Conservation (phyloP, 2,888 invertebrate genomes). For the Clunio marinus region DNA sequence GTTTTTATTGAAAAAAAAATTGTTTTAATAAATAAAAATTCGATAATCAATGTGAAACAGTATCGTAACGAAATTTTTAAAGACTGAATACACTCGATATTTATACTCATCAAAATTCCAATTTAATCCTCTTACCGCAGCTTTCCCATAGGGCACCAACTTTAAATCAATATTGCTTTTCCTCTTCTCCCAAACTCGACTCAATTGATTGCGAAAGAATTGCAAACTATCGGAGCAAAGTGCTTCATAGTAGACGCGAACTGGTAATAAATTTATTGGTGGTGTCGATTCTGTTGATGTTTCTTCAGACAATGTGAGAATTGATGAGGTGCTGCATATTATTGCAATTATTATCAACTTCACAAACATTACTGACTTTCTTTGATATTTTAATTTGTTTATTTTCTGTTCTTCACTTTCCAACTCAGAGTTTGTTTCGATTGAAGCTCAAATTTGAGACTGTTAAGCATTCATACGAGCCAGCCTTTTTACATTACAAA, state of each 20-base stretch:
- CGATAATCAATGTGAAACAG: not conserved
- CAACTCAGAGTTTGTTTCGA: not conserved
- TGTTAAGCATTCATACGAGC: too few relatives aligned
- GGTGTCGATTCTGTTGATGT: too few relatives aligned
- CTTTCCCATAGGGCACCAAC: conserved; percentile 50
- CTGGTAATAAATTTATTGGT: conserved; percentile 37
- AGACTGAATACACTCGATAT: too few relatives aligned
- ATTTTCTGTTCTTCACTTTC: too few relatives aligned
- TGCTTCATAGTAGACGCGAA: conserved; percentile 49
- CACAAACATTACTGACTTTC: not conserved
- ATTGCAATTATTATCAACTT: not conserved
- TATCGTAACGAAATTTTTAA: too few relatives aligned
- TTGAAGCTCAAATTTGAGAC: not conserved
- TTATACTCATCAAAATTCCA: conserved; percentile 13
- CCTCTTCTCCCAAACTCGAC: conserved; percentile 45
- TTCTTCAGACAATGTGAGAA: not conserved
- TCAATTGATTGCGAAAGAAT: conserved; percentile 46
- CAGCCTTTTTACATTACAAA: not conserved
- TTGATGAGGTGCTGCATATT: not conserved
- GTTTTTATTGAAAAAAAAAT: not conserved
- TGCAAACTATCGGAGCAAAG: conserved; percentile 48
- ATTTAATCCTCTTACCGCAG: conserved; percentile 44
- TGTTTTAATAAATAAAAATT: not conserved
- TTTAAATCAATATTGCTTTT: conserved; percentile 45
- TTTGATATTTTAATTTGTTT: not conserved